These are phyloP conservation scores for Ridgeia piscesae DNA, from an alignment of 1,140 invertebrate genomes.

Conservation along the genomic window DNA sequence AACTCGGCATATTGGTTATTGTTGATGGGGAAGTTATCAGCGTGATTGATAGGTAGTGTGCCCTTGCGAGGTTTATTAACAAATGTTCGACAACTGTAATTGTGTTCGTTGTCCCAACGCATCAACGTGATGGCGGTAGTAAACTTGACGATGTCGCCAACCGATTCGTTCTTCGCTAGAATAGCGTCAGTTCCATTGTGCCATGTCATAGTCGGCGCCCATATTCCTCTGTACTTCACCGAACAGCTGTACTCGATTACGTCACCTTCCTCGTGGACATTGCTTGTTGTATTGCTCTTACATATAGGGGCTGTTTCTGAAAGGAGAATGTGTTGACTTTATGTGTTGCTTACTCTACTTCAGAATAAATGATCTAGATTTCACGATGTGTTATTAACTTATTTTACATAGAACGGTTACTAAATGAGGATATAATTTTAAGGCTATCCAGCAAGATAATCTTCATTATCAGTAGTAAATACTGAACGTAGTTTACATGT, in stretches of 20 bases:
- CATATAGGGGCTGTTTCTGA: neutral
- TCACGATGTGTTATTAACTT: too few relatives aligned
- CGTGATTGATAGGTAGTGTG: neutral
- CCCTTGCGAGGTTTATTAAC: neutral
- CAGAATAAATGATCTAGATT: too few relatives aligned
- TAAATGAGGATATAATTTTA: too few relatives aligned
- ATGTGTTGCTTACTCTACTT: too few relatives aligned
- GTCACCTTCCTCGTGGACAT: neutral
- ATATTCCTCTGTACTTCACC: neutral
- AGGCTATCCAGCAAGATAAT: too few relatives aligned
- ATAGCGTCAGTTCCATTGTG: neutral
- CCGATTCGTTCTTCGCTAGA: neutral
- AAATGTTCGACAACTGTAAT: neutral
- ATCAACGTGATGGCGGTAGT: neutral
- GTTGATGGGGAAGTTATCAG: neutral
- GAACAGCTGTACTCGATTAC: neutral
- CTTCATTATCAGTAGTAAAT: too few relatives aligned
- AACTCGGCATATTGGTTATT: neutral
- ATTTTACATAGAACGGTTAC: too few relatives aligned
- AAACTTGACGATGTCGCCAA: neutral
- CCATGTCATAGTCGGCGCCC: neutral
- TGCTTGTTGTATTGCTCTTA: neutral
- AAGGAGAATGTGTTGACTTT: neutral
- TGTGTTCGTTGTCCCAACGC: neutral
- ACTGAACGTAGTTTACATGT: too few relatives aligned